Evolutionary conservation across 2,113 vertebrate species (phyloP), one percentile per base, ranked within the genome.

Genomic region (Bubo blakistoni): DNA sequence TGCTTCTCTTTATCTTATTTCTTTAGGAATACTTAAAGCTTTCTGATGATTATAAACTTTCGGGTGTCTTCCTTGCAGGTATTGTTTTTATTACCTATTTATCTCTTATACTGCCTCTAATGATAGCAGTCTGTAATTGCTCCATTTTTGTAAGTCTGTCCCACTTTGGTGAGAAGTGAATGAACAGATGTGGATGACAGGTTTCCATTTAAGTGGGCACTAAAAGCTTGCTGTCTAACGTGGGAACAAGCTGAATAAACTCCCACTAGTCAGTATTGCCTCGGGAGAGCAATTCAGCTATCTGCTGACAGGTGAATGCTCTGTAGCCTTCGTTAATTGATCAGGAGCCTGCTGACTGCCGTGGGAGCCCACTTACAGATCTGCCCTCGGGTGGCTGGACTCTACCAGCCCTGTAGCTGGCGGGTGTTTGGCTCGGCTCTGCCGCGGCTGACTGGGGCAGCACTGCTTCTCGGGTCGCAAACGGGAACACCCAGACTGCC

Each of bases 61-160:
- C 82, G 51, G 98, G 97, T 52, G 96, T 98, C 92, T 99, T 99
- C 89, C 94, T 99, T 92, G 99, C 98, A 98, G 99, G 99, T 99
- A 98, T 98, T 98, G 72, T 86, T 90, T 83, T 44, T 76, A 69
- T 69, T 71, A 40, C 16, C 32, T 74, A 6, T 94, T 96, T 81
- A 40, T 76, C 61, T 91, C n/a, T 19, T 77, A 34, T 4, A n/a
- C 54, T 81, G 21, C 49, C 49, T 92, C 3, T 89, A 52, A 66
- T 21, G 26, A 34, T 42, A 47, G 16, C 8, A 74, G 8, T 61
- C 19, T 86, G 16, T 32, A 66, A 77, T 49, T 51, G 29, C 36
- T 49, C 32, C 3, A 1, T 8, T 72, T 62, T 67, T 86, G 16
- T 26, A 70, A 76, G 14, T 14, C 38, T 65, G 0, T 61, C 66